A percentile compares a stretch with the other conserved stretches of the same genome.
These are phyloP conservation scores for Scomber colias DNA, from an alignment of 2,113 vertebrate genomes.

Conservation along the genomic window DNA sequence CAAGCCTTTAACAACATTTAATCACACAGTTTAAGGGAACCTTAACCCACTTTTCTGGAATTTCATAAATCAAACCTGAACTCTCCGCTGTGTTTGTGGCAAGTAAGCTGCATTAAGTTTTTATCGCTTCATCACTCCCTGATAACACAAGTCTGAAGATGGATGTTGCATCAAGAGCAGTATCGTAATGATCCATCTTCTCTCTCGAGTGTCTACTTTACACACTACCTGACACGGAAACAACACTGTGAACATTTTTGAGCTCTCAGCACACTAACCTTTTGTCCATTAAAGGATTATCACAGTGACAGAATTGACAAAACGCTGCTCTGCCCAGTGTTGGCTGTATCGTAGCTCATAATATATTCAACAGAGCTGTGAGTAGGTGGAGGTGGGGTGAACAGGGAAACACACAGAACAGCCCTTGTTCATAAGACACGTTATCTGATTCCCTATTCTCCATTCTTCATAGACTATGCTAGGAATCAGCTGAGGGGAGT, in stretches of 20 bases:
- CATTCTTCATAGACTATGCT: slow-evolving; percentile 49
- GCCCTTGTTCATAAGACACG: slow-evolving; percentile 40
- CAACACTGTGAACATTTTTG: slow-evolving; percentile 57
- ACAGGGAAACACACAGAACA: slow-evolving; percentile 32
- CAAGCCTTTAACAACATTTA: slow-evolving; percentile 17
- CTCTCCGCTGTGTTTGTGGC: background rate
- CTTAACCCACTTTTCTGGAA: slow-evolving; percentile 6
- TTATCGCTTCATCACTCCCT: slow-evolving; percentile 29
- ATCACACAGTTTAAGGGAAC: slow-evolving; percentile 35
- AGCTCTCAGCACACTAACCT: slow-evolving; percentile 37
- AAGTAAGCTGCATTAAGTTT: slow-evolving; percentile 31
- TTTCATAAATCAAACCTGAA: slow-evolving; percentile 43
- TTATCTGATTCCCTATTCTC: slow-evolving; percentile 60
- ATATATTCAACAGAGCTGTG: slow-evolving; percentile 23
- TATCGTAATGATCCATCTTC: slow-evolving; percentile 39
- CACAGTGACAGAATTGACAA: slow-evolving; percentile 60
- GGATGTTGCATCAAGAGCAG: slow-evolving; percentile 35
- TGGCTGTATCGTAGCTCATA: slow-evolving; percentile 50
- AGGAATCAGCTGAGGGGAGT: slow-evolving; percentile 36
- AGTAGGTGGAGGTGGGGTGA: slow-evolving; percentile 24
- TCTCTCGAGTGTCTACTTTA: background rate
- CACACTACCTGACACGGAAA: slow-evolving; percentile 34
- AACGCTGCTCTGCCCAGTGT: slow-evolving; percentile 49
- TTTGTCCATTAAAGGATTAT: slow-evolving; percentile 78
- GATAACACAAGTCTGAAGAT: slow-evolving; percentile 55